A percentile compares a stretch with the other conserved stretches of the same genome.
Evolutionary conservation across 2,797 vertebrate species (phyloP).

Genomic region (Sitta carolinensis): DNA sequence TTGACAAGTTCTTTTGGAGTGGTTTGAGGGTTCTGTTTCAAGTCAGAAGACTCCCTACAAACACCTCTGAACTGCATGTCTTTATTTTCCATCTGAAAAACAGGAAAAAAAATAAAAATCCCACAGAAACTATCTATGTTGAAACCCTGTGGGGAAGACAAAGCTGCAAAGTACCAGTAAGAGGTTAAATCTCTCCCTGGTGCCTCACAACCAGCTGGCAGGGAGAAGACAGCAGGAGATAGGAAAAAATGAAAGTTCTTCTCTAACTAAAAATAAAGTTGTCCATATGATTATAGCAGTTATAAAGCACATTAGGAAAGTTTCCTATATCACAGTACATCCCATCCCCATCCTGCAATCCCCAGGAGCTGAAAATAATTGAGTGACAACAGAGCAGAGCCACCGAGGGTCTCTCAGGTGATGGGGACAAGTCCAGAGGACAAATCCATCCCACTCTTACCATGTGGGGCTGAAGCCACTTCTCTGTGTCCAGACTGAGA

Average conservation of each 20-base stretch:
- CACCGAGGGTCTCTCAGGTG: not conserved
- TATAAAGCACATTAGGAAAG: not conserved
- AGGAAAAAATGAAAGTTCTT: not conserved
- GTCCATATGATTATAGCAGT: not conserved
- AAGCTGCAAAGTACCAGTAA: not conserved
- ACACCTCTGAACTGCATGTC: not conserved
- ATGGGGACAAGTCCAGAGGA: not conserved
- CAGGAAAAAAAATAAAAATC: not conserved
- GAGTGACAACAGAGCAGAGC: slow-evolving; percentile 42
- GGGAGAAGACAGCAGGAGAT: not conserved
- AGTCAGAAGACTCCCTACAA: not conserved
- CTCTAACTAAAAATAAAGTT: not conserved
- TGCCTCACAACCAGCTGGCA: not conserved
- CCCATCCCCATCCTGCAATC: not conserved
- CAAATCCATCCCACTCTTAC: not conserved
- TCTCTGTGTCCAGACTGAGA: not conserved
- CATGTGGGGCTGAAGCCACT: not conserved
- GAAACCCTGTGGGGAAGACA: not conserved
- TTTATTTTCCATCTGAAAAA: not conserved
- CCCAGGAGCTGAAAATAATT: not conserved
- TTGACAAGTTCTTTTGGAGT: not conserved
- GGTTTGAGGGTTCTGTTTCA: not conserved
- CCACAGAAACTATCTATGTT: not conserved
- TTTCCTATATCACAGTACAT: not conserved
- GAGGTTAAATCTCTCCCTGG: not conserved